Evolutionary conservation across 2,797 vertebrate genomes (phyloP).

Genomic region (Pangasius larnaudii): DNA sequence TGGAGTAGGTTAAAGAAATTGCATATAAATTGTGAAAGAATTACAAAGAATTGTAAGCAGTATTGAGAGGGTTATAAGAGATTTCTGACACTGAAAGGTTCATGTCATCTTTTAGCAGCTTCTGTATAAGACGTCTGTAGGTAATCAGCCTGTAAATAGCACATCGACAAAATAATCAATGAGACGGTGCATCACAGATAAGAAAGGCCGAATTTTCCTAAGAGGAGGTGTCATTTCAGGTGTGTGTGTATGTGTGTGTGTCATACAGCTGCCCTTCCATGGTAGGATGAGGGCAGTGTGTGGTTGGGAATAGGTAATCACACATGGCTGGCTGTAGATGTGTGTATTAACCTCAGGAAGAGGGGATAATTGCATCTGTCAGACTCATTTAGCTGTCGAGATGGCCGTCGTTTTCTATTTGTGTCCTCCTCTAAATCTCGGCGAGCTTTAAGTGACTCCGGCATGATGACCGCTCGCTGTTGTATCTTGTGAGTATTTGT

Average conservation of each 20-base stretch:
- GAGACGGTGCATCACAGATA: conserved; percentile 14
- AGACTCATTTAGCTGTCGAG: conserved; percentile 72
- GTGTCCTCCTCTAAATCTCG: conserved; percentile 61
- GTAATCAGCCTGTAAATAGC: background rate
- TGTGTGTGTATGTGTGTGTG: conserved; percentile 14
- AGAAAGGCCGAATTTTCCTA: background rate
- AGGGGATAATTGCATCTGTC: conserved; percentile 76
- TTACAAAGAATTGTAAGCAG: background rate
- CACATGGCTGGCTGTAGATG: conserved; percentile 66
- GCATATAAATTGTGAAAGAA: background rate
- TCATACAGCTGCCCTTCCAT: conserved; percentile 27
- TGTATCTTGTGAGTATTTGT: conserved; percentile 9
- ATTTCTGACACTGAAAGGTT: background rate
- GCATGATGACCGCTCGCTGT: conserved; percentile 34
- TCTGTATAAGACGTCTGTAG: background rate
- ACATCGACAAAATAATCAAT: background rate
- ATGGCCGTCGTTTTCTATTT: conserved; percentile 70
- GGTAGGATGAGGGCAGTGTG: conserved; percentile 52
- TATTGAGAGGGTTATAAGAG: background rate
- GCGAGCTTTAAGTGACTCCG: conserved; percentile 46
- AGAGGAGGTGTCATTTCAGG: background rate
- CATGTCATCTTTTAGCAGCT: background rate
- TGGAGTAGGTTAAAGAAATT: background rate
- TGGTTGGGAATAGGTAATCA: conserved; percentile 63
- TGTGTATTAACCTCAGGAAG: conserved; percentile 75